Percentiles rank a stretch among this genome's conserved stretches.
phyloP scores from a whole-genome alignment of 2,888 invertebrate genomes.

The Ecliptopera silaceata region DNA sequence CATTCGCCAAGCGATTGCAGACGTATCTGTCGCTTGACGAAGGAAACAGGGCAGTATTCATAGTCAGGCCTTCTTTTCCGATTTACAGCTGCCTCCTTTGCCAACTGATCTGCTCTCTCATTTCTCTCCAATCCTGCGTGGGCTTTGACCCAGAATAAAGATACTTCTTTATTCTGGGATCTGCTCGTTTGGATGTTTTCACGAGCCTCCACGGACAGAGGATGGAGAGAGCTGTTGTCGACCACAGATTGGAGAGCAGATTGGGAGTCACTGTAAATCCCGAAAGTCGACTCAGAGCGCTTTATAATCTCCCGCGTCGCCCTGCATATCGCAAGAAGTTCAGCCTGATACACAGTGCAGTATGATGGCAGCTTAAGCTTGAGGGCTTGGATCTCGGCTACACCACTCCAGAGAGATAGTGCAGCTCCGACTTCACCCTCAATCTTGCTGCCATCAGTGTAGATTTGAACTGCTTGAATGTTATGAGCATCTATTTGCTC shows the following conservation, averaged over 20 bases:
- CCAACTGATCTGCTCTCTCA: not conserved
- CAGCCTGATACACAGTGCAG: conserved; percentile 13
- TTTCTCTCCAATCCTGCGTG: not conserved
- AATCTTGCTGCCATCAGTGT: conserved; percentile 10
- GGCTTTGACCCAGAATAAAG: too few species aligned
- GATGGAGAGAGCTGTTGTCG: too few species aligned
- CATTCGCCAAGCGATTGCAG: not conserved
- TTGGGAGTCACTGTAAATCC: too few species aligned
- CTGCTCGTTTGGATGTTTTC: not conserved
- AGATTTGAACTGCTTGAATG: not conserved
- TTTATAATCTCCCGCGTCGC: not conserved
- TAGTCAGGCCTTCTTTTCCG: not conserved
- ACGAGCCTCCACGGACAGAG: too few species aligned
- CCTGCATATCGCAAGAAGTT: conserved; percentile 4
- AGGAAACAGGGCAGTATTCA: not conserved
- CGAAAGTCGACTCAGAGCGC: too few species aligned
- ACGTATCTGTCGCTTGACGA: not conserved
- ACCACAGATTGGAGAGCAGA: too few species aligned
- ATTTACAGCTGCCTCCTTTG: not conserved
- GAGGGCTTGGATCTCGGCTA: not conserved
- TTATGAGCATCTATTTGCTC: not conserved
- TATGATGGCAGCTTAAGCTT: conserved; percentile 1
- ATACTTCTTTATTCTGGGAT: not conserved
- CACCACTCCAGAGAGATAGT: too few species aligned
- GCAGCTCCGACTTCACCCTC: not conserved